Evolutionary conservation across 1,140 invertebrate species (phyloP).

Genomic region (Nixonia krombeini): DNA sequence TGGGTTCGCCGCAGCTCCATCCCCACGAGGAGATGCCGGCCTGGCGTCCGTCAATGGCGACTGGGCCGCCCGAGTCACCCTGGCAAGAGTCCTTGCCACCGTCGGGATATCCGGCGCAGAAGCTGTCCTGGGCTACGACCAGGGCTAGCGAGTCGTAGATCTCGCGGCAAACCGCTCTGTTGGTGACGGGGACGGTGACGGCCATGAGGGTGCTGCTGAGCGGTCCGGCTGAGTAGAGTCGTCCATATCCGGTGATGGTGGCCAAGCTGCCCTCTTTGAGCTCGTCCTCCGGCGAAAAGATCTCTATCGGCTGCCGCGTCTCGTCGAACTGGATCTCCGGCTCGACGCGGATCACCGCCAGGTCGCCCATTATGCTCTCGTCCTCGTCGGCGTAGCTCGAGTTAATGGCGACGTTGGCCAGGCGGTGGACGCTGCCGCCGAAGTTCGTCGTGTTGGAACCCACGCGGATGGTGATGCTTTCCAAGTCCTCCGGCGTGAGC

Average conservation of each 20-base stretch:
- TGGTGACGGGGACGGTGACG: constrained; percentile 45
- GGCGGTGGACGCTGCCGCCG: background rate
- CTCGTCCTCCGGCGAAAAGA: background rate
- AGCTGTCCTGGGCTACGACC: constrained; percentile 44
- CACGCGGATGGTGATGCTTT: background rate
- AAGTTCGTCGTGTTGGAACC: background rate
- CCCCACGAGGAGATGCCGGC: constrained; percentile 75
- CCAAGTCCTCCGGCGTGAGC: background rate
- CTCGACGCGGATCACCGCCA: too few species aligned
- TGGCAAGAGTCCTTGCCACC: constrained; percentile 73
- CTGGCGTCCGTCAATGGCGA: constrained; percentile 63
- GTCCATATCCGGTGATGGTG: background rate
- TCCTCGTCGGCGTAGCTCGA: background rate
- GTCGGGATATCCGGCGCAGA: constrained; percentile 68
- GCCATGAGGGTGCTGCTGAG: background rate
- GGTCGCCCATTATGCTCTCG: background rate
- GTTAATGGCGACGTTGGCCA: background rate
- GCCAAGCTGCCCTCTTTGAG: background rate
- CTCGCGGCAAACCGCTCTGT: constrained; percentile 28
- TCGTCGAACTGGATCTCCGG: constrained; percentile 47
- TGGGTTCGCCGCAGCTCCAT: constrained; percentile 69
- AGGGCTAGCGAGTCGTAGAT: constrained; percentile 30
- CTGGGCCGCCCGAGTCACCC: constrained; percentile 70
- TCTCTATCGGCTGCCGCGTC: background rate
- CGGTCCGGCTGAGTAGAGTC: background rate